Evolutionary conservation across 2,797 vertebrate genomes (phyloP).

Genomic region (Ibycter americanus): DNA sequence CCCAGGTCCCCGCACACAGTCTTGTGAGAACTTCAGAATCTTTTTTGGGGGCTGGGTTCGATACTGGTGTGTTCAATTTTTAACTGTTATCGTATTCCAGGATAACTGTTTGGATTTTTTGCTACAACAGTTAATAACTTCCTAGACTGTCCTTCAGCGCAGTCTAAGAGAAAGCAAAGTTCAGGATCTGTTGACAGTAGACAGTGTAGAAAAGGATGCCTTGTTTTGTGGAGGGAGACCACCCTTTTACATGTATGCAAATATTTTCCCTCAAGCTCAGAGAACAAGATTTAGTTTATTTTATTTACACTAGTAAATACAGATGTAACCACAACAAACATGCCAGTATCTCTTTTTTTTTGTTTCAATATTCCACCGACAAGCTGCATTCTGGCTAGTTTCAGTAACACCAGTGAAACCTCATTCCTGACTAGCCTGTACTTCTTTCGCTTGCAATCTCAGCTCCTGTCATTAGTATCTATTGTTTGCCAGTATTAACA

Average conservation of each 20-base stretch:
- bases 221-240: background rate
- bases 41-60: background rate
- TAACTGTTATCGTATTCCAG: background rate
- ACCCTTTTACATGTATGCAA: background rate
- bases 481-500: background rate
- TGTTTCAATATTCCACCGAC: background rate
- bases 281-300: background rate
- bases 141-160: background rate
- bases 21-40: background rate
- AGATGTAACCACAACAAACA: background rate
- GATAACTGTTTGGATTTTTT: background rate
- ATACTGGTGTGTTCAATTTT: background rate
- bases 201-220: background rate
- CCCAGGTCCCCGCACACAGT: background rate
- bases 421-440: background rate
- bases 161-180: background rate
- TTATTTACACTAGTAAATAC: background rate
- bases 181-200: background rate
- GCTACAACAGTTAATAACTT: background rate
- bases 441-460: background rate
- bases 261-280: background rate
- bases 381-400: background rate
- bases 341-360: background rate
- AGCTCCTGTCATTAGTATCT: background rate
- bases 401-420: background rate